phyloP scores from a whole-genome alignment of 2,797 vertebrate genomes.

The Mormyrops boulengeri region DNA sequence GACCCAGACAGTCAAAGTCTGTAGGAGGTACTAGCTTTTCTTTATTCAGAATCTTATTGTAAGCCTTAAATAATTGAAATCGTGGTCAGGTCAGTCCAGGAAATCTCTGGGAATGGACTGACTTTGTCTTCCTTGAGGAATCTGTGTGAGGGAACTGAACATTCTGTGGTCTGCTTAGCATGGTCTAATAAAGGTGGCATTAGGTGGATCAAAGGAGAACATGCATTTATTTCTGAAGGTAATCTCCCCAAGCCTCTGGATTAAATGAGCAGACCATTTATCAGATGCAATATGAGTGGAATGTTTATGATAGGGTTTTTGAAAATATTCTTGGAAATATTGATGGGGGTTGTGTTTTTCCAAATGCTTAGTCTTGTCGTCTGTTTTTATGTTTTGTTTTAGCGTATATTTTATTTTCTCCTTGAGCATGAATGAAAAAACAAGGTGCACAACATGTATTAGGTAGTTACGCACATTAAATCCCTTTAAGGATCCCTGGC shows the following conservation, averaged over 20 bases:
- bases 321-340: background rate
- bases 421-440: background rate
- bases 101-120: conserved; percentile 13
- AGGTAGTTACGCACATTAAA: background rate
- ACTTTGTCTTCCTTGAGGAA: conserved; percentile 12
- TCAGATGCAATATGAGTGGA: conserved; percentile 45
- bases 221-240: conserved; percentile 14
- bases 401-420: background rate
- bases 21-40: background rate
- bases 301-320: conserved; percentile 34
- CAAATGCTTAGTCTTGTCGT: background rate
- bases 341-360: background rate
- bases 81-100: background rate
- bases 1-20: background rate
- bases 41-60: background rate
- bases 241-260: conserved; percentile 34
- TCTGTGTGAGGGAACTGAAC: conserved; percentile 1
- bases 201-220: conserved; percentile 40
- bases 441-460: background rate
- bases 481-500: background rate
- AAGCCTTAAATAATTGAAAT: conserved; percentile 14
- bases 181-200: conserved; percentile 55
- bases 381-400: background rate
- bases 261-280: conserved; percentile 35
- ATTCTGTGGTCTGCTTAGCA: conserved; percentile 25